phyloP scores from a whole-genome alignment of 1,140 invertebrate genomes.

The Diorhabda carinulata region DNA sequence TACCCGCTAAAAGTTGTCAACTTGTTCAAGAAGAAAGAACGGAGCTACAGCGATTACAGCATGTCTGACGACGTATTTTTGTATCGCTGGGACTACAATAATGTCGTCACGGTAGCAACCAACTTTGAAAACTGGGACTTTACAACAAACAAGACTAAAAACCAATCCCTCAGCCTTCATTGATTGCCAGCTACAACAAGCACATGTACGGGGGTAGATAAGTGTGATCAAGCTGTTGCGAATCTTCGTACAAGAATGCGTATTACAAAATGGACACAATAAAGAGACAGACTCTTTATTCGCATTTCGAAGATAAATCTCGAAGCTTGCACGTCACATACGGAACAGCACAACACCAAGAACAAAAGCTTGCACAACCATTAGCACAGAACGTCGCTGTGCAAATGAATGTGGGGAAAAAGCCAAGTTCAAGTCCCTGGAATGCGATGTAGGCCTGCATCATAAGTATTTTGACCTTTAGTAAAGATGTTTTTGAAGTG shows the following conservation, averaged over 20 bases:
- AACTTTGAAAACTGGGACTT: conserved; percentile 41
- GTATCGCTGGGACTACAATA: conserved; percentile 43
- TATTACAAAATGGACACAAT: conserved; percentile 14
- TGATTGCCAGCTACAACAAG: conserved; percentile 41
- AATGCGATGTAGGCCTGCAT: conserved; percentile 27
- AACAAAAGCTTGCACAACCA: conserved; percentile 6
- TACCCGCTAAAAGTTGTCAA: conserved; percentile 17
- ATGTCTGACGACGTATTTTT: conserved; percentile 11
- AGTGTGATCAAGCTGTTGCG: too few species aligned
- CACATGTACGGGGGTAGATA: conserved; percentile 39
- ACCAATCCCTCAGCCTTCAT: conserved; percentile 37
- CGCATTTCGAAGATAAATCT: conserved; percentile 9
- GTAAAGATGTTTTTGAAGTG: too few species aligned
- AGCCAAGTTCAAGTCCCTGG: conserved; percentile 16
- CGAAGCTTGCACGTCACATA: conserved; percentile 12
- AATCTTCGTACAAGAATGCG: conserved; percentile 28
- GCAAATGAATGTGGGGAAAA: conserved; percentile 19
- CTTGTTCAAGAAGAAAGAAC: conserved; percentile 14
- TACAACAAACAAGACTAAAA: conserved; percentile 35
- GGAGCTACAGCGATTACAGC: not conserved
- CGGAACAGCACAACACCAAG: conserved; percentile 18
- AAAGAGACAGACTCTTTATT: not conserved
- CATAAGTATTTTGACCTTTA: conserved; percentile 6
- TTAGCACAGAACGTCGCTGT: too few species aligned
- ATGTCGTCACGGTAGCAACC: conserved; percentile 38